Base-by-base conservation (phyloP, 2,113 vertebrate genomes). In the Entosphenus tridentatus region DNA sequence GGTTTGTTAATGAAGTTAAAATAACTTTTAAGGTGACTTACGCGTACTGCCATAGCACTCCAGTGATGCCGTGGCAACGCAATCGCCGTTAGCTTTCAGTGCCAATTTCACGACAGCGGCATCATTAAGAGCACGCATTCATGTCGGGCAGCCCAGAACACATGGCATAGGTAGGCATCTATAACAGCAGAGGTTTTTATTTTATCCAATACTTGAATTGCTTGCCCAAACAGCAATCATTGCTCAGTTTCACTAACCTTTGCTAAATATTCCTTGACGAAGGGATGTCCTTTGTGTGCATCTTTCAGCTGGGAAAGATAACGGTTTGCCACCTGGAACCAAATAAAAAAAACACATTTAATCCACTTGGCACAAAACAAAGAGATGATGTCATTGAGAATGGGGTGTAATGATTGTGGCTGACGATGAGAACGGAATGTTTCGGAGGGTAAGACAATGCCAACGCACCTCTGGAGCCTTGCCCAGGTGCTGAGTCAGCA, bases 251-350 rank as follows among this genome's bases (percentile, higher is more conserved):
- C 12, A 39, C 72, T 75, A 75, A 96, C 90, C 90, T 96, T 98
- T 55, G 83, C 76, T 69, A 89, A 82, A 72, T 90, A 96, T 69
- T 95, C 91, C 78, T 80, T 88, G 68, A 95, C 85, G 78, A 93
- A 98, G 0, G 90, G 88, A 13, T 98, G 93, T 7, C 77, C 75
- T 74, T 74, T 82, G 77, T 95, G 90, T 1, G 86, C 87, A 1
- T 96, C 93, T 71, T 92, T 98, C 72, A 98, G 76, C 78, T 96
- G 93, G 1, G 90, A 93, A 72, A 98, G 76, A 72, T 98, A 98
- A 9, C 93, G 87, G 72, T 85, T 96, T 7, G 87, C 92, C 59
- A 98, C 91, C 93, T 92, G 77, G 10, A 10, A 10, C 21, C n/a
- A 65, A 65, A 10, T 16, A 21, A 10, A n/a, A 16, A 5, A n/a